Evolutionary conservation across 2,797 vertebrate genomes (phyloP), one percentile per base, ranked within the genome.

Genomic region (Lutjanus argentimaculatus): DNA sequence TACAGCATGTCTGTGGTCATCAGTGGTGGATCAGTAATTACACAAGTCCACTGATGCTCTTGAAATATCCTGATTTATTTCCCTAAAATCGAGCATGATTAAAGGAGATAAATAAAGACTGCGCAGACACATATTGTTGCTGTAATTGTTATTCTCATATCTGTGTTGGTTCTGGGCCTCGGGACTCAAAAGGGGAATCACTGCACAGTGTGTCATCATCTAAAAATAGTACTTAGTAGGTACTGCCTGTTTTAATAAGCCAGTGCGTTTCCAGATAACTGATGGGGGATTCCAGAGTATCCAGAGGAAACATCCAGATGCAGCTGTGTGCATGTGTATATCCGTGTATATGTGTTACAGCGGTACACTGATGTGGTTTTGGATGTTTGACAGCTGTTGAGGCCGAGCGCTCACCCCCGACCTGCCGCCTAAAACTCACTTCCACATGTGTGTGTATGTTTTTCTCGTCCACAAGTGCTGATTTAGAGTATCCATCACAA

Each of bases 1-100:
- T 48, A 30, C 82, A 82, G 75, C 85, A 82, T 88, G 82, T 77
- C 82, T 92, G 89, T 91, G 92, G 92, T 85, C 85, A 87, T 90
- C 80, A 66, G 57, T 67, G 71, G 55, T 72, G 79, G 22, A 75
- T 89, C 79, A 62, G 84, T 88, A 88, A 90, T 93, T 89, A 83
- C 76, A 86, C 67, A 61, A 85, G 77, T 80, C 69, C 64, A 75
- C 69, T 45, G 45, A 84, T 72, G 80, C 55, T 67, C 74, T 88
- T 58, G 30, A 79, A 89, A 90, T 80, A 85, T 79, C 79, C 72
- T 78, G 42, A 90, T 89, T 81, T 84, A 85, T 87, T 74, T 51
- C 70, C 72, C 71, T 65, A 30, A 67, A 75, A 82, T 61, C 30
- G 15, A 59, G 72, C 55, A 67, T 16, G 57, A 83, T 89, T 58